Evolutionary conservation across 2,888 invertebrate species (phyloP), one percentile per base, ranked within the genome.

Genomic region (Criorhina ranunculi): DNA sequence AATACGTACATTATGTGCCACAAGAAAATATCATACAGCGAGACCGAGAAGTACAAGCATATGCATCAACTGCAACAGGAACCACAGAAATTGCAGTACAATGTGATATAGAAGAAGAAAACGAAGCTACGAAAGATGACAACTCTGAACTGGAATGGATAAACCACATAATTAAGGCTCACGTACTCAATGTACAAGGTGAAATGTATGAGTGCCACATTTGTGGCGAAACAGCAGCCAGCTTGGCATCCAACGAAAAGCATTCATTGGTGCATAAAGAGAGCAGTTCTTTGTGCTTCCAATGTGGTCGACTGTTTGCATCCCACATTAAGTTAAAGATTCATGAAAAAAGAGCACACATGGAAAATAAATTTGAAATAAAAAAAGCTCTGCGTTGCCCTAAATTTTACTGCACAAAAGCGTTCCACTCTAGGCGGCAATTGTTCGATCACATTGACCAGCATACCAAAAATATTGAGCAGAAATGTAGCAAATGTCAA

Each of bases 341-440:
- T 0, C 83, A 83, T 8, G 83, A 82, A 33, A 24, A 29, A 3
- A 42, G 11, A 5, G 11, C 2, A 0, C 73, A 83, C 35, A 0
- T n/a, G 6, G 35, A 24, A 1, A 24, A 55, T 1, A 33, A 11
- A 6, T 8, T 60, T 1, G 35, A 60, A 17, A 72, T 82, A 12
- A 67, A 67, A 1, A 83, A 62, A 46, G 73, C 78, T 3, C 8
- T 83, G 2, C 83, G 83, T 11, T 83, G 83, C 11, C 83, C 83
- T 0, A 78, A 83, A 49, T 59, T 78, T 2, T 31, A 83, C 15
- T 83, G 82, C 40, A 29, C 31, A 2, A 78, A 78, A 6, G 82
- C 82, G 0, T 82, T 82, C 35, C 72, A 83, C n/a, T 78, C 82
- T 0, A 59, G 37, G 17, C 29, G 19, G n/a, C 66, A 73, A 8